phyloP scores from a whole-genome alignment of 53 echinoderm and acorn worm genomes.

The Mesocentrotus franciscanus region DNA sequence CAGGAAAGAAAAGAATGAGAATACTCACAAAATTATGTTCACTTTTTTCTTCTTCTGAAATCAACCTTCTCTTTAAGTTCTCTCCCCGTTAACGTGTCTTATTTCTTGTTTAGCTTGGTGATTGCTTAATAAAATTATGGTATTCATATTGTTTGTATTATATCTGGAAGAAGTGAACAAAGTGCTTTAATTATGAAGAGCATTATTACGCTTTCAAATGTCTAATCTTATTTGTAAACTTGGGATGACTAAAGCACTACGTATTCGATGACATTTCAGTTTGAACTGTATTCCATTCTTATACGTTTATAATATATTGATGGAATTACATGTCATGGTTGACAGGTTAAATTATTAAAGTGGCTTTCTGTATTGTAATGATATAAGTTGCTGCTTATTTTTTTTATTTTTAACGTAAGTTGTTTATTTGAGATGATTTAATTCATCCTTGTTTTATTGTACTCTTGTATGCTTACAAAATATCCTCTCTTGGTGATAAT shows the following conservation, averaged over 20 bases:
- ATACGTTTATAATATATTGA: not conserved
- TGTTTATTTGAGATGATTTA: no score
- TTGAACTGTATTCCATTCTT: not conserved
- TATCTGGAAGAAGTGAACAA: not conserved
- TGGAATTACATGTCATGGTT: not conserved
- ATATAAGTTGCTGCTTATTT: no score
- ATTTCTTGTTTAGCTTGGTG: not conserved
- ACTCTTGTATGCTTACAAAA: no score
- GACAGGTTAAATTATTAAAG: no score
- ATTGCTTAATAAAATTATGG: not conserved
- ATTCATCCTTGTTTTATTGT: no score
- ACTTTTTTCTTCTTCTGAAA: not conserved
- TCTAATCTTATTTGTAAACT: not conserved
- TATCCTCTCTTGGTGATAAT: no score
- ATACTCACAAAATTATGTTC: not conserved
- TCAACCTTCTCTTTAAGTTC: not conserved
- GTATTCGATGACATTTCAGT: not conserved
- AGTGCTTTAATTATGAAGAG: not conserved
- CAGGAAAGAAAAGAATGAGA: no score
- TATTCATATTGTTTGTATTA: not conserved
- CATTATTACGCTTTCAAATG: not conserved
- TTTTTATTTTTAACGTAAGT: no score
- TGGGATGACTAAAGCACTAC: not conserved
- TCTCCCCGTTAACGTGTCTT: no score
- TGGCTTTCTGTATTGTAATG: no score